A percentile compares a stretch with the other conserved stretches of the same genome.
These are phyloP conservation scores for Epirrhoe tristata DNA, from an alignment of 2,888 invertebrate genomes.

Conservation along the genomic window DNA sequence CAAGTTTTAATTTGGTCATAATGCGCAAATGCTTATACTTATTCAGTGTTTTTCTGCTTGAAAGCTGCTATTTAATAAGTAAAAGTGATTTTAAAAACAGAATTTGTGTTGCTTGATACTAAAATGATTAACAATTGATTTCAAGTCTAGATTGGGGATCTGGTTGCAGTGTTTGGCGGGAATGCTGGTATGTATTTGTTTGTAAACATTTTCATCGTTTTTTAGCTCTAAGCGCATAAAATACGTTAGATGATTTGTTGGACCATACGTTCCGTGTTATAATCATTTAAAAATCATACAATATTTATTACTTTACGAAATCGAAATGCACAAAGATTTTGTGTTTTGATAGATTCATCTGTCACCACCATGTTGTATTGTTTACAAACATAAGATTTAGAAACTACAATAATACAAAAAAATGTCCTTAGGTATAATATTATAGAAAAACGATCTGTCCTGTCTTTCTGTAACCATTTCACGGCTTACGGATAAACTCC, in stretches of 20 bases:
- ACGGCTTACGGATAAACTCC: no score
- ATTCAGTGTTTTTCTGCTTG: conserved; percentile 19
- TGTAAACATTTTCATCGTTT: neutral
- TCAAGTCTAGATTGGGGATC: neutral
- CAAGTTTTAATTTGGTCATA: conserved; percentile 25
- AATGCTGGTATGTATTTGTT: conserved; percentile 18
- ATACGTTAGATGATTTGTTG: neutral
- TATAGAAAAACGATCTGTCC: no score
- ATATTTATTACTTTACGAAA: neutral
- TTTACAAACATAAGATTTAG: conserved; percentile 21
- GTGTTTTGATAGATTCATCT: conserved; percentile 25
- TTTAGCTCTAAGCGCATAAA: neutral
- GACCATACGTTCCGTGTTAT: neutral
- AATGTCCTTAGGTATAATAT: no score
- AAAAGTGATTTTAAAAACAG: conserved; percentile 25
- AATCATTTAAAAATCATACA: conserved; percentile 11
- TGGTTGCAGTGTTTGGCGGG: conserved; percentile 20
- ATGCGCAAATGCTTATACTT: conserved; percentile 21
- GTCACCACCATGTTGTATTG: conserved; percentile 28
- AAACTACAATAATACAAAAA: neutral
- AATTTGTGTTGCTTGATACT: conserved; percentile 8
- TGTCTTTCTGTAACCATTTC: no score
- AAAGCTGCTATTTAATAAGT: conserved; percentile 18
- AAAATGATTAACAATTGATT: neutral
- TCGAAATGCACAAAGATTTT: neutral